phyloP scores from a whole-genome alignment of 2,113 vertebrate genomes.

The Mungos mungo region DNA sequence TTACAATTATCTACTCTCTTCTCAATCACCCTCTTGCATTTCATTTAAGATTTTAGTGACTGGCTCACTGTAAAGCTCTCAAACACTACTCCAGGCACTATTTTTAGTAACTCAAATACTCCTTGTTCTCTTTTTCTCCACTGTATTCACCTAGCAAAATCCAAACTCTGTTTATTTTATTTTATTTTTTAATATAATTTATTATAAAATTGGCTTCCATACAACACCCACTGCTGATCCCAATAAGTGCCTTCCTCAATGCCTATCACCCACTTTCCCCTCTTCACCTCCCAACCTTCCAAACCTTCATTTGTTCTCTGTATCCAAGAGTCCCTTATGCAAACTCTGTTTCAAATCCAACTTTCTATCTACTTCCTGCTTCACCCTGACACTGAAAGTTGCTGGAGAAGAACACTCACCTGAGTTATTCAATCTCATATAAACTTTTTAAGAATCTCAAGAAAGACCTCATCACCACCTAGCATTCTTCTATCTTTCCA shows the following conservation, averaged over 20 bases:
- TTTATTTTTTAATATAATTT: too few species aligned
- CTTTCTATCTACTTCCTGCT: background rate
- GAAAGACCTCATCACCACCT: background rate
- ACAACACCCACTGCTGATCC: too few species aligned
- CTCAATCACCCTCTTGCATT: conserved; percentile 37
- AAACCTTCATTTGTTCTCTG: too few species aligned
- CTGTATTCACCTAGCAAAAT: background rate
- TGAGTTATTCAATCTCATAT: background rate
- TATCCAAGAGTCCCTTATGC: too few species aligned
- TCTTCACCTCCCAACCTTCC: too few species aligned
- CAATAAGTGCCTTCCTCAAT: too few species aligned
- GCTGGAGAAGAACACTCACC: background rate
- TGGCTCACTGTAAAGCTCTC: background rate
- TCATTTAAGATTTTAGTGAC: conserved; percentile 37
- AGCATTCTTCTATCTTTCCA: background rate
- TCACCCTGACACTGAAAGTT: background rate
- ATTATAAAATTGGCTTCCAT: too few species aligned
- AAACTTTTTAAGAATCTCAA: background rate
- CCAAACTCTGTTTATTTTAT: background rate
- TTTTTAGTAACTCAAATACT: conserved; percentile 11
- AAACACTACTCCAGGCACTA: background rate
- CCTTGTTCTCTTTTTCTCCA: background rate
- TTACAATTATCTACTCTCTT: background rate
- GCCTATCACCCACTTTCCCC: too few species aligned
- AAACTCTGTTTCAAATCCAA: background rate